A percentile compares a stretch with the other conserved stretches of the same genome.
phyloP scores from a whole-genome alignment of 2,113 vertebrate genomes.

The Pelmatolapia mariae region DNA sequence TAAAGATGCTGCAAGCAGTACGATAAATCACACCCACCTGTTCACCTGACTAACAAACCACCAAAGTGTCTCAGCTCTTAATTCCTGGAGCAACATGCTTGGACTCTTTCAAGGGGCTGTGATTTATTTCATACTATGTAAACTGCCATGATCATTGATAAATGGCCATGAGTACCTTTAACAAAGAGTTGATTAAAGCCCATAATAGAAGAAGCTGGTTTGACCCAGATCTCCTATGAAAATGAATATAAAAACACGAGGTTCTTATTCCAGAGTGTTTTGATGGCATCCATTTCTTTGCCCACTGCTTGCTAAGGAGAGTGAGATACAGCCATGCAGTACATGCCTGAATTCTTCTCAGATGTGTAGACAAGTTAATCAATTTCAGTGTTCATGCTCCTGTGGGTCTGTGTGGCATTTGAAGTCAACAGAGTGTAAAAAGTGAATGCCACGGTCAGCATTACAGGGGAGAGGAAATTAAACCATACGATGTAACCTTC shows the following conservation, averaged over 20 bases:
- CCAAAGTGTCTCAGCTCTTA: background rate
- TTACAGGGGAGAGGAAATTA: too few species aligned
- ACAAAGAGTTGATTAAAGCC: background rate
- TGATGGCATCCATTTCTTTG: background rate
- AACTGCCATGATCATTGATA: background rate
- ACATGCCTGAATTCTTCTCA: background rate
- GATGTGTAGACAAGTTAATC: background rate
- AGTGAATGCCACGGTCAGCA: background rate
- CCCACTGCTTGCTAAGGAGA: background rate
- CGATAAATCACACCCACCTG: background rate
- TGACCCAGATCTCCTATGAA: background rate
- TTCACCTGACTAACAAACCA: background rate
- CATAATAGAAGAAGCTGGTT: background rate
- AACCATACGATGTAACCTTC: too few species aligned
- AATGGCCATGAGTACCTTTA: background rate
- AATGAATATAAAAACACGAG: background rate
- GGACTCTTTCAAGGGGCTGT: background rate
- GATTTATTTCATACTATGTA: background rate
- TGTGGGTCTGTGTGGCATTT: background rate
- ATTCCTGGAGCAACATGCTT: background rate
- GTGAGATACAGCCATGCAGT: background rate
- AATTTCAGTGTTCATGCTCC: background rate
- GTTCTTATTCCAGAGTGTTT: background rate
- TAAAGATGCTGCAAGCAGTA: background rate
- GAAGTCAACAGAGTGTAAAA: background rate